A percentile compares a stretch with the other conserved stretches of the same genome.
These are phyloP conservation scores for Drosophila leontia DNA, from an alignment of 1,140 invertebrate genomes.

Conservation along the genomic window DNA sequence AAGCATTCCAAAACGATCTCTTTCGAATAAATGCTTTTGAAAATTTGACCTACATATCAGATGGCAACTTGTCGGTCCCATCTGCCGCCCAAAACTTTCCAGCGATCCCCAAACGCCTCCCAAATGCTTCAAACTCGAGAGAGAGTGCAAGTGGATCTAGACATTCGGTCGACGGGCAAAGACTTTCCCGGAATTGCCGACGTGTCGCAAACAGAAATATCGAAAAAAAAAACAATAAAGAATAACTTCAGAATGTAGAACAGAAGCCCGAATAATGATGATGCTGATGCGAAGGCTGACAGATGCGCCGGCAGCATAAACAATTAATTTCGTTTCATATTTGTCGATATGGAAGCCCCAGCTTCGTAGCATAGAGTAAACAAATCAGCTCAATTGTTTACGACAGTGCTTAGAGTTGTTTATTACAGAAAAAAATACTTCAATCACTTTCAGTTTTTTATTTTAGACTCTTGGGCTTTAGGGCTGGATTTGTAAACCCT, in stretches of 20 bases:
- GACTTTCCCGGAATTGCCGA: constrained; percentile 69
- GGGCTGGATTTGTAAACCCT: background rate
- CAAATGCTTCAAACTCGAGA: constrained; percentile 10
- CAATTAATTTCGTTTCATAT: constrained; percentile 67
- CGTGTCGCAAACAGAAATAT: constrained; percentile 56
- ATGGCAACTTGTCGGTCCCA: background rate
- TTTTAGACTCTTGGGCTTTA: constrained; percentile 1
- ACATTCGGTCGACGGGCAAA: constrained; percentile 65
- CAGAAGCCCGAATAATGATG: constrained; percentile 54
- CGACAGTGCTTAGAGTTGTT: constrained; percentile 36
- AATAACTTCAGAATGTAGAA: constrained; percentile 59
- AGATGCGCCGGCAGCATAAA: constrained; percentile 75
- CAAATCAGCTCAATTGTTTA: constrained; percentile 64
- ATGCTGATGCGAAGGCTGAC: constrained; percentile 72
- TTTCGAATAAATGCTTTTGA: constrained; percentile 24
- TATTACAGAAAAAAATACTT: constrained; percentile 41
- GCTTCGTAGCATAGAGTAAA: constrained; percentile 57
- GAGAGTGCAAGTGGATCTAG: constrained; percentile 57
- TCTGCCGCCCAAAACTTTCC: background rate
- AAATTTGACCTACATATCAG: constrained; percentile 49
- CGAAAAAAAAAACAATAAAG: constrained; percentile 46
- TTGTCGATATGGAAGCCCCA: constrained; percentile 42
- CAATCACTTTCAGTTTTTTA: constrained; percentile 20
- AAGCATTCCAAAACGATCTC: background rate
- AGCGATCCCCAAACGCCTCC: background rate